Percentiles rank a stretch among this genome's conserved stretches.
phyloP scores from a whole-genome alignment of 2,888 invertebrate species.

The Hetaerina titia region DNA sequence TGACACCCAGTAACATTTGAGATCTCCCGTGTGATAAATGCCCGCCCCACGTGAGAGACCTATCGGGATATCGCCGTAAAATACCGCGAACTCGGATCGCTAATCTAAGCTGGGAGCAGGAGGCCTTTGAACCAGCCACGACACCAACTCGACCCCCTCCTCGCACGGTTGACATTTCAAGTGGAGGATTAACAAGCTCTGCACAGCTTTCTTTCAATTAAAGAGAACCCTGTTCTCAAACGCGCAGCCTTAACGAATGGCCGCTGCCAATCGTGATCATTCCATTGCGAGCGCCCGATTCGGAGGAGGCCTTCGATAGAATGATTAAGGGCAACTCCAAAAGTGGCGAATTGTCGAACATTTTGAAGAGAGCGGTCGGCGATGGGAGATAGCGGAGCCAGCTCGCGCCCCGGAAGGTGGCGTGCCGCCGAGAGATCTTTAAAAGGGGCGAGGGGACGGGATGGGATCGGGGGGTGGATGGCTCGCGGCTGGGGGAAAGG shows the following conservation, averaged over 20 bases:
- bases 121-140: not conserved
- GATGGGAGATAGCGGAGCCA: not conserved
- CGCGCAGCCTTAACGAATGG: not conserved
- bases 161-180: not conserved
- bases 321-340: constrained; percentile 3
- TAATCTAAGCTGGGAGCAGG: not conserved
- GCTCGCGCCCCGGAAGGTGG: not conserved
- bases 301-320: not conserved
- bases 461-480: not conserved
- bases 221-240: not conserved
- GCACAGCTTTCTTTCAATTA: not conserved
- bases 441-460: not conserved
- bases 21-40: too few species aligned
- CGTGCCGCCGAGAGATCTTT: not conserved
- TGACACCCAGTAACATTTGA: too few species aligned
- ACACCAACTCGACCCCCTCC: not conserved
- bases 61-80: too few species aligned
- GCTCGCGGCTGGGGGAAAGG: not conserved
- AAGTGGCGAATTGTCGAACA: not conserved
- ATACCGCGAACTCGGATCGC: too few species aligned
- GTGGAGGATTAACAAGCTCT: not conserved
- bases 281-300: not conserved
- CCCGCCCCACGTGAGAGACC: too few species aligned
- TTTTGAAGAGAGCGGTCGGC: not conserved
- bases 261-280: not conserved